A percentile compares a stretch with the other conserved stretches of the same genome.
phyloP scores from a whole-genome alignment of 2,888 invertebrate genomes.

The Caenorhabditis macrosperma region DNA sequence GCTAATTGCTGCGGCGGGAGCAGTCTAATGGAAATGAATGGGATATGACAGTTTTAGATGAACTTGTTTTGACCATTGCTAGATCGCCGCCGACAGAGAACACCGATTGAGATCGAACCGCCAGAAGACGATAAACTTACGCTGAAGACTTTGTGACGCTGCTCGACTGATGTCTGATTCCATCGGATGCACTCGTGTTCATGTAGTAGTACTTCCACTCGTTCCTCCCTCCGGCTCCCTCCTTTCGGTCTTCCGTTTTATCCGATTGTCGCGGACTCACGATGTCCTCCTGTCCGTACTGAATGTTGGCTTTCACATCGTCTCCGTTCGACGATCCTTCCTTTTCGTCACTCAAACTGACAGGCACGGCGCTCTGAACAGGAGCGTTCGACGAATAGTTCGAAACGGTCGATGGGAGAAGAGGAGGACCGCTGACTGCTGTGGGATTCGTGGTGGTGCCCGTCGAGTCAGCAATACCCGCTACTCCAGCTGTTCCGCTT shows the following conservation, averaged over 20 bases:
- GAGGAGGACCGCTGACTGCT: not conserved
- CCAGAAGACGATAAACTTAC: conserved; percentile 14
- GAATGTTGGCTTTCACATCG: conserved; percentile 11
- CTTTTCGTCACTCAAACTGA: not conserved
- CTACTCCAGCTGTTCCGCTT: not conserved
- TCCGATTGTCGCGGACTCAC: conserved; percentile 30
- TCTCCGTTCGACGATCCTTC: not conserved
- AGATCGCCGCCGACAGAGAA: not conserved
- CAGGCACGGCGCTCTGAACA: not conserved
- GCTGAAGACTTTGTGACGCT: conserved; percentile 21
- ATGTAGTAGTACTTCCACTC: conserved; percentile 43
- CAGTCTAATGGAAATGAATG: not conserved
- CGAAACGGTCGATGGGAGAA: not conserved
- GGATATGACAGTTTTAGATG: conserved; percentile 2
- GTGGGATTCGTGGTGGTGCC: not conserved
- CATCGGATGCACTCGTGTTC: not conserved
- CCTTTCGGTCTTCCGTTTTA: not conserved
- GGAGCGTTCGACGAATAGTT: not conserved
- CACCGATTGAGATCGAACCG: not conserved
- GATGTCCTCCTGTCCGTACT: conserved; percentile 34
- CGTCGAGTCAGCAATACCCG: not conserved
- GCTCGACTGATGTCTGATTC: not conserved
- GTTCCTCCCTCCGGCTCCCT: conserved; percentile 22
- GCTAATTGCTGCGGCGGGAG: not conserved
- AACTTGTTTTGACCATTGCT: not conserved